These are phyloP conservation scores for Caloenas nicobarica DNA, from an alignment of 2,113 vertebrate genomes.

Conservation along the genomic window DNA sequence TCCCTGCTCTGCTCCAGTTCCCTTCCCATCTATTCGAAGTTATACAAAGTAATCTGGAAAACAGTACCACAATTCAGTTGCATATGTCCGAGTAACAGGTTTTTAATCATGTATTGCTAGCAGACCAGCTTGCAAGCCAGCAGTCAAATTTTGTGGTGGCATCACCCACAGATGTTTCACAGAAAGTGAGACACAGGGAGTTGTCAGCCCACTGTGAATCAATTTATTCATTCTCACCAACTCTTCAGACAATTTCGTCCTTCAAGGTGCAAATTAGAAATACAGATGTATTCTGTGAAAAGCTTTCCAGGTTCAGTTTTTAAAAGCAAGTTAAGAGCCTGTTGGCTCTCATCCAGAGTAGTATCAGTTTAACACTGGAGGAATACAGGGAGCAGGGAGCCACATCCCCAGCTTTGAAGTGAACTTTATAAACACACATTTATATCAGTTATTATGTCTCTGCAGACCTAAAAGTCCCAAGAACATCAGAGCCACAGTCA, in stretches of 20 bases:
- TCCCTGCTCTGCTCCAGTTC: neutral
- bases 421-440: neutral
- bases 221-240: constrained; percentile 68
- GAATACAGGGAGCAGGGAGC: neutral
- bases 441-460: neutral
- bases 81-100: neutral
- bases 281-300: constrained; percentile 55
- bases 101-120: constrained; percentile 36
- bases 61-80: neutral
- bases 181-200: constrained; percentile 44
- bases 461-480: neutral
- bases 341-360: neutral
- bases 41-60: neutral
- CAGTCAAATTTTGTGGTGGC: constrained; percentile 55
- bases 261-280: constrained; percentile 68
- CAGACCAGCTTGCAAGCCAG: constrained; percentile 40
- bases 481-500: neutral
- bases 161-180: constrained; percentile 64
- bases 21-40: neutral
- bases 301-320: constrained; percentile 9
- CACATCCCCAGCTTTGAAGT: neutral
- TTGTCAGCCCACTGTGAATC: constrained; percentile 64
- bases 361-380: neutral
- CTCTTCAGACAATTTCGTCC: constrained; percentile 52
- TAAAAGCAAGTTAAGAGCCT: neutral